Evolutionary conservation across 2,113 vertebrate species (phyloP), one percentile per base, ranked within the genome.

Genomic region (Chroicocephalus ridibundus): DNA sequence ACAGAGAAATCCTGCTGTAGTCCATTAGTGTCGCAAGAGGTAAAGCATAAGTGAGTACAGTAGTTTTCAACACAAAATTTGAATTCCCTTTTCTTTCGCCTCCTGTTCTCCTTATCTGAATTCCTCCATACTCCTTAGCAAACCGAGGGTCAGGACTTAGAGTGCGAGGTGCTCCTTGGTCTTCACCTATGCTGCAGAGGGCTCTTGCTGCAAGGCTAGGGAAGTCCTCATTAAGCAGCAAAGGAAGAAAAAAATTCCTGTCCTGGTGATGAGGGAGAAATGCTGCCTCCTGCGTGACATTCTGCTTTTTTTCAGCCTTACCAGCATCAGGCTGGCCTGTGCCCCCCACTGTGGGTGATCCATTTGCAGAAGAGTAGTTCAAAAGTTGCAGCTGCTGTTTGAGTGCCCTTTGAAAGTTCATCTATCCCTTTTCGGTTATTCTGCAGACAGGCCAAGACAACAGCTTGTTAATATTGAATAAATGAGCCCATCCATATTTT

Each of bases 381-480:
- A 80, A 58, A 94, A 86, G 68, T 79, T 27, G 5, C 46, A 55
- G 65, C 81, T 92, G 68, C 68, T 70, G 4, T 86, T 95, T 62
- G n/a, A 84, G 24, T 58, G 10, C 55, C n/a, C n/a, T 62, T 38
- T 74, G 49, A 70, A 88, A 86, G 25, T 82, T 82, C 36, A 22
- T 76, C n/a, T 47, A 1, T 82, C 25, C n/a, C 15, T 81, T 79
- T 84, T 61, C 0, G 1, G 47, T 85, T 81, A 22, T 82, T 78
- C 52, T 86, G 83, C 36, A 79, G 27, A 81, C 22, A 81, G 83
- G 69, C 44, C 52, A 89, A 91, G 70, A 71, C 40, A 89, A 94
- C 95, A 96, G 70, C 88, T 96, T 89, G 57, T 89, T 92, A 87
- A 81, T 82, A 68, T 91, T 94, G 42, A 32, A 66, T 93, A 82